Evolutionary conservation across 2,888 invertebrate species (phyloP), one percentile per base, ranked within the genome.

Genomic region (Neoascia interrupta): DNA sequence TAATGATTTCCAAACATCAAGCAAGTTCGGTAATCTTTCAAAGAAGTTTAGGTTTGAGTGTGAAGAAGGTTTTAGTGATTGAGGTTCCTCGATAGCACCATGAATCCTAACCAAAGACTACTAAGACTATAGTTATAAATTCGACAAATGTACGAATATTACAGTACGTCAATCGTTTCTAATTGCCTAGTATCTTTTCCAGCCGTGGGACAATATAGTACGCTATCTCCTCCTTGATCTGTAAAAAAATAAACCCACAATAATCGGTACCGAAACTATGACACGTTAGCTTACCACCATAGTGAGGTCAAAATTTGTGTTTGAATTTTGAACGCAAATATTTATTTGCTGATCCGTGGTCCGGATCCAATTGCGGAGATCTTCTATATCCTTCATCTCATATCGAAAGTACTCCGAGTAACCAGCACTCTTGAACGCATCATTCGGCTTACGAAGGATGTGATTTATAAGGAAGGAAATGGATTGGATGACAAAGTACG

Each of bases 331-430:
- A 43, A 54, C 19, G 8, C 51, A 54, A 1, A 76, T n/a, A 1
- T 10, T 36, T 8, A 70, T 58, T 1, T 54, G 34, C n/a, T 76
- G 53, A 31, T 72, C 66, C 13, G 49, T 15, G 6, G 21, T 34
- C 1, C 28, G 45, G 0, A 63, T 60, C 76, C 76, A 76, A 36
- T 70, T 64, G 8, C 51, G 53, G 2, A 76, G 41, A 0, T 15
- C 4, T n/a, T 41, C 34, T 26, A 76, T 13, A 10, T 70, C 64
- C 2, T 15, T 21, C 1, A 54, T 2, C 1, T 70, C 64, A 41
- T 82, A 84, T 4, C 70, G 63, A 51, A 84, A 84, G 31, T 84
- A 84, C 13, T 81, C 76, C 4, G 82, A 80, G 74, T 84, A 84
- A 1, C 84, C 84, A 10, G 82, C 83, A 19, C 82, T 82, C 36